Percentiles rank a stretch among this genome's conserved stretches.
Evolutionary conservation across 2,888 invertebrate genomes (phyloP).

Genomic region (Macrophya annulata): DNA sequence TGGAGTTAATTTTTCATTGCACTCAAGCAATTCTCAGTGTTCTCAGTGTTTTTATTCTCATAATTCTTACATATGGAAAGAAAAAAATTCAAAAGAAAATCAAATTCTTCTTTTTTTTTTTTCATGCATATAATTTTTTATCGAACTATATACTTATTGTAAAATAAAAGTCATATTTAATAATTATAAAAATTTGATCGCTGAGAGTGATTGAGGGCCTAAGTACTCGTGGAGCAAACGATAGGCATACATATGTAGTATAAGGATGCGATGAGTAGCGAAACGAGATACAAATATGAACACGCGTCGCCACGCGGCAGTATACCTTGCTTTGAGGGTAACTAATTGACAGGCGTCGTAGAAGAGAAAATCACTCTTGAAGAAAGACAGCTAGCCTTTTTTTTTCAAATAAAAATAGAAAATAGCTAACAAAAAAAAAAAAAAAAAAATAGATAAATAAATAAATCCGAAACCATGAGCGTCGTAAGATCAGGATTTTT

Average conservation of each 20-base stretch:
- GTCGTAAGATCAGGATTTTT: not conserved
- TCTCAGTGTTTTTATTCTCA: no score
- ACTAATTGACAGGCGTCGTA: constrained; percentile 70
- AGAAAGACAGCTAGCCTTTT: not conserved
- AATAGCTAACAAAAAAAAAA: not conserved
- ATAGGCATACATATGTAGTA: not conserved
- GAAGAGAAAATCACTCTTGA: constrained; percentile 33
- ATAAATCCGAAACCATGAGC: not conserved
- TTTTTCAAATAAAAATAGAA: constrained; percentile 5
- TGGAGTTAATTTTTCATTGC: no score
- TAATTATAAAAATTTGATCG: not conserved
- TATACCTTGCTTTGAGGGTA: constrained; percentile 62
- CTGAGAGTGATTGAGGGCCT: not conserved
- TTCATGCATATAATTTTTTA: not conserved
- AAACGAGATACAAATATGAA: constrained; percentile 70
- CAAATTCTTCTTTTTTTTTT: not conserved
- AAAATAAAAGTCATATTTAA: not conserved
- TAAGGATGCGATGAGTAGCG: constrained; percentile 30
- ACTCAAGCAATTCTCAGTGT: no score
- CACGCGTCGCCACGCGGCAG: constrained; percentile 68
- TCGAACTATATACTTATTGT: not conserved
- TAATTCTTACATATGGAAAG: no score
- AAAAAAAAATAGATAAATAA: not conserved
- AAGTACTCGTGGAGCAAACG: not conserved
- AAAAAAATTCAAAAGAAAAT: no score